Conservation (phyloP, 2,113 vertebrate species). For the Tenrec ecaudatus region DNA sequence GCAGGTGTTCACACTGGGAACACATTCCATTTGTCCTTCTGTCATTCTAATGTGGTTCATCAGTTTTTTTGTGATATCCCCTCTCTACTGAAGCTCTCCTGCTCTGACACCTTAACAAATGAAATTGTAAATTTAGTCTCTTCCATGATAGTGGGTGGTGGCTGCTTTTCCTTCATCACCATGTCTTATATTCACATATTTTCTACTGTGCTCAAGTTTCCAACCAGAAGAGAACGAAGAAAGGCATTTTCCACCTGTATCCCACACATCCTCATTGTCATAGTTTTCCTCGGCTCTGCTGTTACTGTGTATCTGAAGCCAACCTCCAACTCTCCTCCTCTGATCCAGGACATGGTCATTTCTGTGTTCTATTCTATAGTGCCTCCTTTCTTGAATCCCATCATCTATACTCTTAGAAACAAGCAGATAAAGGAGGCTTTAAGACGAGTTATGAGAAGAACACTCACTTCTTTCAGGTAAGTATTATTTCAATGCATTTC, state of each 20-base stretch:
- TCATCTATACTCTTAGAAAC: too few species aligned
- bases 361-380: not conserved
- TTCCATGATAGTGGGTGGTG: not conserved
- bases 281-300: not conserved
- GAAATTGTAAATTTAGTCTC: not conserved
- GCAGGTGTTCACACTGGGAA: not conserved
- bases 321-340: not conserved
- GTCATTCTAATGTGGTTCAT: conserved; percentile 36
- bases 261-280: not conserved
- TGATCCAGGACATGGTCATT: not conserved
- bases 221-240: not conserved
- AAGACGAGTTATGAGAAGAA: too few species aligned
- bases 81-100: conserved; percentile 57
- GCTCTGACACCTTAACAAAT: not conserved
- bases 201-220: not conserved
- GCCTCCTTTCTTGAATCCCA: not conserved
- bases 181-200: not conserved
- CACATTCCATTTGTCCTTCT: conserved; percentile 51
- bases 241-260: not conserved
- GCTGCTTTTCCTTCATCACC: conserved; percentile 19
- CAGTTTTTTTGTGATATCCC: conserved; percentile 64
- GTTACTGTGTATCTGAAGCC: not conserved
- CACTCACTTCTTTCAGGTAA: too few species aligned
- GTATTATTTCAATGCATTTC: too few species aligned
- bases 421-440: too few species aligned